phyloP scores from a whole-genome alignment of 2,888 invertebrate species.

The Glaucopsyche alexis region DNA sequence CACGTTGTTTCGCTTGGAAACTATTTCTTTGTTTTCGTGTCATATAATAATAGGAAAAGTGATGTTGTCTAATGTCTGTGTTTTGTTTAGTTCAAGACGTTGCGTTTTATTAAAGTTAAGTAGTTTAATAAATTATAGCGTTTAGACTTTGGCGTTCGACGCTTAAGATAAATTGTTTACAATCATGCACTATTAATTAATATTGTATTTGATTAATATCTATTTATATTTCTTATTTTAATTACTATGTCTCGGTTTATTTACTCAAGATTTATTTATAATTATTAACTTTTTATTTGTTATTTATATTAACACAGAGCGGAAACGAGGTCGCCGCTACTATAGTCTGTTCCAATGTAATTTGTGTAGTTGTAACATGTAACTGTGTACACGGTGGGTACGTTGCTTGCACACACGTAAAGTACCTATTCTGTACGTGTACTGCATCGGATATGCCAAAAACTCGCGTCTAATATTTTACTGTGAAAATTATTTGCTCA shows the following conservation, averaged over 20 bases:
- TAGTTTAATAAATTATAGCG: slow-evolving; percentile 13
- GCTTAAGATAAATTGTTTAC: slow-evolving; percentile 21
- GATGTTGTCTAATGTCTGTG: not conserved
- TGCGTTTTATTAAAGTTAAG: slow-evolving; percentile 9
- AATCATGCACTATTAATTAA: slow-evolving; percentile 4
- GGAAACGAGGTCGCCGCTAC: slow-evolving; percentile 19
- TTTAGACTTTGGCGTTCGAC: slow-evolving; percentile 4
- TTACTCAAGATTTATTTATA: slow-evolving; percentile 3
- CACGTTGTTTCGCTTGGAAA: slow-evolving; percentile 10
- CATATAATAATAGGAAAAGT: slow-evolving; percentile 15
- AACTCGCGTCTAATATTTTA: slow-evolving; percentile 24
- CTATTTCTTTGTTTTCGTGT: slow-evolving; percentile 14
- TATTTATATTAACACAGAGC: slow-evolving; percentile 9
- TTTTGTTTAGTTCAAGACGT: not conserved
- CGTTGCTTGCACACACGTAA: slow-evolving; percentile 12
- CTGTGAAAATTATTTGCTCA: slow-evolving; percentile 26
- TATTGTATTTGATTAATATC: slow-evolving; percentile 9
- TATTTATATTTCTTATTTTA: not conserved
- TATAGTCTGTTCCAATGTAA: slow-evolving; percentile 7
- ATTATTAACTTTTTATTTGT: slow-evolving; percentile 5
- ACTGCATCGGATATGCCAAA: slow-evolving; percentile 25
- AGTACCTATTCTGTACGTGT: slow-evolving; percentile 23
- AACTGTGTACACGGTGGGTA: not conserved
- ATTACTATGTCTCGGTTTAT: slow-evolving; percentile 8
- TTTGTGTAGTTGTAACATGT: not conserved